phyloP scores from a whole-genome alignment of 23 tunicate species.

The Botrylloides violaceus region DNA sequence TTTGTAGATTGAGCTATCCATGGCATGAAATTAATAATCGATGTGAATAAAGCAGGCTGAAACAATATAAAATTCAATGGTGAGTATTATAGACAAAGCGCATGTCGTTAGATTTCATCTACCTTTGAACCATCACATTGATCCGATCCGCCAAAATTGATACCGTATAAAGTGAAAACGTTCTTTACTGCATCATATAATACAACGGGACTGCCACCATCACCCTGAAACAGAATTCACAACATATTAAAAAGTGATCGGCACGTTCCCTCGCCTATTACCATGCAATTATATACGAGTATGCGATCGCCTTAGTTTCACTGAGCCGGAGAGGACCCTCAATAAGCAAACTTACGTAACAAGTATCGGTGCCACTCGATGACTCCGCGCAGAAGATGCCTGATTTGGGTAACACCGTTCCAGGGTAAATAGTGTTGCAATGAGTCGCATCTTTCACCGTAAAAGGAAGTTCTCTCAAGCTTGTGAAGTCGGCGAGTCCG shows the following conservation, averaged over 20 bases:
- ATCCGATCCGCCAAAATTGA: conserved; percentile 64
- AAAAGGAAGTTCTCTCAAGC: conserved; percentile 34
- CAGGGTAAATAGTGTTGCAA: conserved; percentile 29
- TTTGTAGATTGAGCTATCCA: conserved; percentile 74
- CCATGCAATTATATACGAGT: no score
- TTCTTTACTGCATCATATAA: conserved; percentile 21
- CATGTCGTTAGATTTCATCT: no score
- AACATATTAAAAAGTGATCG: background rate
- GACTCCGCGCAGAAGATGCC: conserved; percentile 88
- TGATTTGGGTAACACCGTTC: conserved; percentile 33
- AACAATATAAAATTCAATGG: conserved; percentile 14
- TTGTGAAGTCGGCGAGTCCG: conserved; percentile 3
- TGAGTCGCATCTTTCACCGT: background rate
- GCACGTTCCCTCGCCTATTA: no score
- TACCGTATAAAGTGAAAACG: conserved; percentile 54
- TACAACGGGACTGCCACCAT: conserved; percentile 74
- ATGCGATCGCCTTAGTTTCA: no score
- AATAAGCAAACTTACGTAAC: conserved; percentile 65
- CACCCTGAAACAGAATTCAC: conserved; percentile 42
- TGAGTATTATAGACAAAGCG: background rate
- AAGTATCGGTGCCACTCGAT: conserved; percentile 49
- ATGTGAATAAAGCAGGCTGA: conserved; percentile 67
- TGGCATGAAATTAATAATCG: conserved; percentile 40
- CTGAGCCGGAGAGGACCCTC: no score
- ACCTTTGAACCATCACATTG: conserved; percentile 50